phyloP scores from a whole-genome alignment of 2,113 vertebrate genomes.

The Archocentrus centrarchus region DNA sequence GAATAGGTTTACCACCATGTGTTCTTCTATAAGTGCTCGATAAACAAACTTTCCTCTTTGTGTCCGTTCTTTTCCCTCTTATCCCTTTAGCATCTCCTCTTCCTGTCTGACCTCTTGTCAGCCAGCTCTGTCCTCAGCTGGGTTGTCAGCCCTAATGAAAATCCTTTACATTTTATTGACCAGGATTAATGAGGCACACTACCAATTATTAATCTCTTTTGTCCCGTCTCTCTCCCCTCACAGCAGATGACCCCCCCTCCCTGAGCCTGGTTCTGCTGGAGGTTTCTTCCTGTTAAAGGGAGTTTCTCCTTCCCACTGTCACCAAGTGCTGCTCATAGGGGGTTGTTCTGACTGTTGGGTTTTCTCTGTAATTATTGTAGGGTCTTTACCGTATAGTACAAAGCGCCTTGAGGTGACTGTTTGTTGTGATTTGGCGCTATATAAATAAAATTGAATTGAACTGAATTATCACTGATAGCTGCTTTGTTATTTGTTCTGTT shows the following conservation, averaged over 20 bases:
- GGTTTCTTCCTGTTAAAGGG: too few species aligned
- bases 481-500: background rate
- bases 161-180: slow-evolving; percentile 71
- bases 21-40: slow-evolving; percentile 9
- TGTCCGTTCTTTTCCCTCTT: background rate
- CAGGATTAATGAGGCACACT: slow-evolving; percentile 62
- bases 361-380: too few species aligned
- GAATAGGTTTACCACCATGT: background rate
- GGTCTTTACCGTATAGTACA: too few species aligned
- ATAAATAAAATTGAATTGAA: too few species aligned
- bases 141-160: slow-evolving; percentile 67
- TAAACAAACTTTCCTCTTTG: slow-evolving; percentile 20
- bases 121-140: slow-evolving; percentile 56
- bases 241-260: too few species aligned
- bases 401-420: too few species aligned
- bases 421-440: too few species aligned
- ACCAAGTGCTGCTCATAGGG: too few species aligned
- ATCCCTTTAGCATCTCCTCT: background rate
- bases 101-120: slow-evolving; percentile 57
- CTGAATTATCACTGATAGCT: background rate
- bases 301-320: too few species aligned
- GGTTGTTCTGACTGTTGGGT: too few species aligned
- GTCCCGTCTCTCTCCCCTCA: too few species aligned
- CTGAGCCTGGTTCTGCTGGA: too few species aligned
- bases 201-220: background rate